Base-by-base conservation (phyloP, 2,888 invertebrate genomes). In the Drosophila borborema region DNA sequence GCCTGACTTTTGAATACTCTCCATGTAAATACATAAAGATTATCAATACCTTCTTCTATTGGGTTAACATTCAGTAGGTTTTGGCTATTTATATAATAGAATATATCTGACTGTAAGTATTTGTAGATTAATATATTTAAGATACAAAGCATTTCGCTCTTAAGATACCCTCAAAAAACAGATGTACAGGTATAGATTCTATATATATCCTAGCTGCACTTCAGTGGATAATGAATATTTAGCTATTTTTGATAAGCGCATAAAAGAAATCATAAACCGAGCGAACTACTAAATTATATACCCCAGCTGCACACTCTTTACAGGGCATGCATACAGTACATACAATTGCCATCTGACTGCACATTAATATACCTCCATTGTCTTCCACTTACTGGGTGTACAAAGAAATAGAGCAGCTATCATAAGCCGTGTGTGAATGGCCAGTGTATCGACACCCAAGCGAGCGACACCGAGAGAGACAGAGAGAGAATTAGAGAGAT, bases 391-490 rank as follows among this genome's bases (percentile, higher is more conserved):
- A 18, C 43, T 76, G 77, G 60, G 81, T 64, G 65, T 65, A 36
- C 53, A 68, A 45, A 64, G 59, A 54, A 67, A 62, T 38, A 20
- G 55, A 63, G 65, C 59, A 55, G 40, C 64, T 54, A n/a, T 23
- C 20, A 36, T 48, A 53, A 62, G 64, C 71, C 41, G 7, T 34
- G 64, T 49, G 74, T 58, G 49, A 51, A 51, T 51, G 55, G 53
- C 75, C 61, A 77, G 49, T 59, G 65, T 75, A 80, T 51, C 61
- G 58, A 63, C 51, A 45, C 45, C 54, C 18, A 71, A 10, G 36
- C 67, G 48, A 64, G 43, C 70, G 51, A 49, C 53, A 59, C 53
- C 63, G 81, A 76, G 41, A 58, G 56, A 5, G 28, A 28, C 6
- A 28, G 28, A 28, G 28, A 28, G 28, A 28, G 28, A 28, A 6